phyloP scores from a whole-genome alignment of 2,113 vertebrate species.

The Ranitomeya variabilis region DNA sequence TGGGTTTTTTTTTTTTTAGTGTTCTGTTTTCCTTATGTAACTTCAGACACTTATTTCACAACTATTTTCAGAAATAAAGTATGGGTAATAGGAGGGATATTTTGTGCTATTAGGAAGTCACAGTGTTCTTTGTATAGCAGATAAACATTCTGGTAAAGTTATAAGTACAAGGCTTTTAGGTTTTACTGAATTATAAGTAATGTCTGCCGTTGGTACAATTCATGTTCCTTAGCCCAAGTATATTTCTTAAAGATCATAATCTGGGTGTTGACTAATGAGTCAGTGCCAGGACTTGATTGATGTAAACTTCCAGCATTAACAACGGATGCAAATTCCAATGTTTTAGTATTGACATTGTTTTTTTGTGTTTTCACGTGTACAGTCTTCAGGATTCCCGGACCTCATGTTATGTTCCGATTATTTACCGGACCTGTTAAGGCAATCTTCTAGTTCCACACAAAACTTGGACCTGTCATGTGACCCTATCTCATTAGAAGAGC shows the following conservation, averaged over 20 bases:
- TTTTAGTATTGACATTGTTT: conserved; percentile 48
- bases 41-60: background rate
- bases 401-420: conserved; percentile 93
- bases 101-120: background rate
- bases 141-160: background rate
- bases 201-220: background rate
- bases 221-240: background rate
- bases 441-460: conserved; percentile 71
- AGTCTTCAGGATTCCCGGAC: conserved; percentile 92
- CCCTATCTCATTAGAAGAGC: conserved; percentile 87
- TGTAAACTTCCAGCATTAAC: background rate
- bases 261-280: background rate
- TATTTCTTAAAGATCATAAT: background rate
- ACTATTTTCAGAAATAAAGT: background rate
- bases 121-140: background rate
- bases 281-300: background rate
- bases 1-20: background rate
- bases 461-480: conserved; percentile 76
- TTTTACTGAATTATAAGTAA: background rate
- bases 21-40: background rate
- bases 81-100: background rate
- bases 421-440: conserved; percentile 81
- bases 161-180: background rate
- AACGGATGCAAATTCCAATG: background rate
- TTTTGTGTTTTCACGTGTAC: conserved; percentile 57